Evolutionary conservation across 2,797 vertebrate species (phyloP), one percentile per base, ranked within the genome.

Genomic region (Eidolon dupreanum): DNA sequence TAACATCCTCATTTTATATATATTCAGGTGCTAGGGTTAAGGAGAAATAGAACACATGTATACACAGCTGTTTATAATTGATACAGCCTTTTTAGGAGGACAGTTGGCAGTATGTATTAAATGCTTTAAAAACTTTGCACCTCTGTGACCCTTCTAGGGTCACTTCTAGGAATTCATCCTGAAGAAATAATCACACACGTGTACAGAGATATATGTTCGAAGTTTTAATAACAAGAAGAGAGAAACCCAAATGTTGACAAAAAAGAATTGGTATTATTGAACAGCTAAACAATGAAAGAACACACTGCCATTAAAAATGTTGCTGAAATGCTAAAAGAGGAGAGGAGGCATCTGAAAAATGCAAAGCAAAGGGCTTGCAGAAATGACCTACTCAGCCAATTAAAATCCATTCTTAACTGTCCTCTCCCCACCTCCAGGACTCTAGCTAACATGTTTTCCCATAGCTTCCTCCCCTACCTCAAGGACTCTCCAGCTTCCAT

Each of bases 161-260:
- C 17, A 85, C 36, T 59, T 94, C 26, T 61, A 38, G 46, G 46
- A 82, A 79, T 87, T 74, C 38, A 61, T 57, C 33, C 26, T 75
- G 16, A 78, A 82, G 68, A 73, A 78, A 85, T 78, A 55, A 63
- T 77, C 20, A 53, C 15, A 70, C 49, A 73, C 26, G n/a, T 75
- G 38, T 63, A 65, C 36, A 79, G 65, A 71, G 38, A 85, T 51
- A 38, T 19, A 19, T 41, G 46, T 59, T 79, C 63, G 53, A 88
- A 43, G 19, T 41, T 88, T 94, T 92, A 92, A 77, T n/a, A 68
- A 38, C 26, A 77, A 49, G 57, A 93, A 71, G 20, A 71, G 57
- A 95, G 87, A 53, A 88, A 70, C 51, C 9, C 51, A 94, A 87
- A 73, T 57, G 46, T 87, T n/a, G 87, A 43, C 43, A 79, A 57